phyloP scores from a whole-genome alignment of 2,888 invertebrate genomes.

The Steinernema carpocapsae region DNA sequence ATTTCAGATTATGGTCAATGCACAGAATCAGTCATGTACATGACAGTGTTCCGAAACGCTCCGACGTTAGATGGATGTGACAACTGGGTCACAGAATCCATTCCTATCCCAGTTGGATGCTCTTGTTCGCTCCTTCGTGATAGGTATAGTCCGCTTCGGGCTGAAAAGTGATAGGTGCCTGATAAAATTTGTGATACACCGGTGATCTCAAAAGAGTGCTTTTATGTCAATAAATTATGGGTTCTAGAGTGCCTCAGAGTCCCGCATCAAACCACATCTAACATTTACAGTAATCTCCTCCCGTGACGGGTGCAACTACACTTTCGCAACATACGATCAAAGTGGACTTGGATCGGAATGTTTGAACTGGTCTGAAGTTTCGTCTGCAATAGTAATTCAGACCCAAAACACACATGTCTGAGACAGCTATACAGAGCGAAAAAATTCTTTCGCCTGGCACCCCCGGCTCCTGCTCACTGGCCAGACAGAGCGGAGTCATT shows the following conservation, averaged over 20 bases:
- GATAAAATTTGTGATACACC: constrained; percentile 3
- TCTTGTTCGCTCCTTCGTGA: constrained; percentile 20
- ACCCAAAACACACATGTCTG: no score
- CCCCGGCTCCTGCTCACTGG: no score
- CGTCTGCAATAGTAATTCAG: no score
- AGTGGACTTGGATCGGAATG: no score
- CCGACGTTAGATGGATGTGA: constrained; percentile 15
- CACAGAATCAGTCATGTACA: constrained; percentile 8
- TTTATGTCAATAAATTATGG: constrained; percentile 19
- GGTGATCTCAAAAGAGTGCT: constrained; percentile 11
- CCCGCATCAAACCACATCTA: no score
- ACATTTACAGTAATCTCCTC: no score
- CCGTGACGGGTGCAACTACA: no score
- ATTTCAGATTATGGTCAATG: constrained; percentile 14
- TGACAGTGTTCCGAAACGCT: constrained; percentile 17
- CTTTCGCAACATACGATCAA: no score
- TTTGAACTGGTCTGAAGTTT: no score
- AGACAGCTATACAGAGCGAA: no score
- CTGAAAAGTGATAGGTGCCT: neutral
- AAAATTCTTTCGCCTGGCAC: no score
- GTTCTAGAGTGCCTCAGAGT: neutral
- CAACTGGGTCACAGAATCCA: constrained; percentile 18
- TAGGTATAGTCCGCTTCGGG: constrained; percentile 9
- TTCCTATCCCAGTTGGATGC: constrained; percentile 15
- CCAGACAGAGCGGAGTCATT: no score